Evolutionary conservation across 2,113 vertebrate genomes (phyloP).

Genomic region (Naja naja): DNA sequence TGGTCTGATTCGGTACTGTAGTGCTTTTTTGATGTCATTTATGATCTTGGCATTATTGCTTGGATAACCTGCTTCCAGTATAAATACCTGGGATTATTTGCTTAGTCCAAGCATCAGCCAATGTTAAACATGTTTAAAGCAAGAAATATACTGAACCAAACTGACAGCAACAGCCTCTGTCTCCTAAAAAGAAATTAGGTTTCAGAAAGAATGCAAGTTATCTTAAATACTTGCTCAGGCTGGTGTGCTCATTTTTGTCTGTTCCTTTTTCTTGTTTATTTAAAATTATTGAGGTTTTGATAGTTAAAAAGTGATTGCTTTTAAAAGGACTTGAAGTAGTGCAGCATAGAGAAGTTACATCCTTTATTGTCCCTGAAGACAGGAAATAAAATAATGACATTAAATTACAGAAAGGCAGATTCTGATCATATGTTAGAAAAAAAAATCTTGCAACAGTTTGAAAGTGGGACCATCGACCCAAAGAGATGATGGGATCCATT

Average conservation of each 20-base stretch:
- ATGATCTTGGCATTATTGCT: slow-evolving; percentile 21
- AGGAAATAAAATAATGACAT: not conserved
- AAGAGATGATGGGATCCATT: not conserved
- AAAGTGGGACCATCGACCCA: not conserved
- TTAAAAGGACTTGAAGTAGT: not conserved
- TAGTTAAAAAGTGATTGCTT: not conserved
- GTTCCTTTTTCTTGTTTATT: not conserved
- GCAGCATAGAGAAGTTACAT: not conserved
- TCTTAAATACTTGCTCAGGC: slow-evolving; percentile 16
- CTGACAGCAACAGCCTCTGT: slow-evolving; percentile 44
- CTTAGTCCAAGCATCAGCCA: slow-evolving; percentile 54
- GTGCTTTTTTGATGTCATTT: not conserved
- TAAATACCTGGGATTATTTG: slow-evolving; percentile 59
- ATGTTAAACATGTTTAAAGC: slow-evolving; percentile 50
- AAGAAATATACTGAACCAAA: slow-evolving; percentile 54
- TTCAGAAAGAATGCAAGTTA: slow-evolving; percentile 29
- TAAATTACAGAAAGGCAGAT: not conserved
- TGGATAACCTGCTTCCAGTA: slow-evolving; percentile 39
- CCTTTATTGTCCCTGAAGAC: not conserved
- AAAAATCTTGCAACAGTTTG: not conserved
- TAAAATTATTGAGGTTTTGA: not conserved
- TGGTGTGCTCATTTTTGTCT: not conserved
- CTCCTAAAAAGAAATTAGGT: slow-evolving; percentile 25
- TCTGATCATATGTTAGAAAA: not conserved
- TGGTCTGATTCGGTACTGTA: not conserved